phyloP scores from a whole-genome alignment of 2,113 vertebrate species.

The Carlito syrichta region DNA sequence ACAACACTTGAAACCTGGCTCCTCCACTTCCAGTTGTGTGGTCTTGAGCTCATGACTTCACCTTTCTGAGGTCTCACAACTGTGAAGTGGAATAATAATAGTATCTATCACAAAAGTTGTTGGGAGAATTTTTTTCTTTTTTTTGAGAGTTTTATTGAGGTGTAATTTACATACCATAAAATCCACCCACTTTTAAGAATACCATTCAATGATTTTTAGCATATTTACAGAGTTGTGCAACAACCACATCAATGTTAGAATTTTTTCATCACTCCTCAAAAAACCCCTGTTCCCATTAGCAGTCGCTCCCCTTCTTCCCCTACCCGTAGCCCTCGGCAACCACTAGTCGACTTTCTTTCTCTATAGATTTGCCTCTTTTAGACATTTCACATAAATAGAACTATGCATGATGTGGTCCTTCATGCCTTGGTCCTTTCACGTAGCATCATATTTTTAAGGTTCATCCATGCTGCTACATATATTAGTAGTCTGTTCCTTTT shows the following conservation, averaged over 20 bases:
- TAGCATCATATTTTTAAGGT: background rate
- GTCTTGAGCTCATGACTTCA: background rate
- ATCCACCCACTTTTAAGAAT: background rate
- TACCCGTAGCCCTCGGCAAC: background rate
- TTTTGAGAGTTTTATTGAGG: background rate
- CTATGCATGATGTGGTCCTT: background rate
- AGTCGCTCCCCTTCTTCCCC: background rate
- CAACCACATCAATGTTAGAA: background rate
- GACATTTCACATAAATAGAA: background rate
- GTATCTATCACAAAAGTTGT: background rate
- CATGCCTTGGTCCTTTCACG: background rate
- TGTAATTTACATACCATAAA: conserved; percentile 33
- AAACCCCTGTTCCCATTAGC: background rate
- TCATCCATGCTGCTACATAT: background rate
- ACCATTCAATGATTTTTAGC: conserved; percentile 9
- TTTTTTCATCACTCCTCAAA: background rate
- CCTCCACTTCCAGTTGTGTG: background rate
- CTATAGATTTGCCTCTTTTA: conserved; percentile 40
- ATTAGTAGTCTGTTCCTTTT: background rate
- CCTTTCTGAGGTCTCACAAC: background rate
- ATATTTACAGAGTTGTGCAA: conserved; percentile 21
- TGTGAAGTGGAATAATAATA: background rate
- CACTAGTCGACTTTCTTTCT: background rate
- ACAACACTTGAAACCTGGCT: background rate
- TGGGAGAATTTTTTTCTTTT: background rate